Conservation (phyloP, 2,888 invertebrate species). For the Ophion obscuratus region DNA sequence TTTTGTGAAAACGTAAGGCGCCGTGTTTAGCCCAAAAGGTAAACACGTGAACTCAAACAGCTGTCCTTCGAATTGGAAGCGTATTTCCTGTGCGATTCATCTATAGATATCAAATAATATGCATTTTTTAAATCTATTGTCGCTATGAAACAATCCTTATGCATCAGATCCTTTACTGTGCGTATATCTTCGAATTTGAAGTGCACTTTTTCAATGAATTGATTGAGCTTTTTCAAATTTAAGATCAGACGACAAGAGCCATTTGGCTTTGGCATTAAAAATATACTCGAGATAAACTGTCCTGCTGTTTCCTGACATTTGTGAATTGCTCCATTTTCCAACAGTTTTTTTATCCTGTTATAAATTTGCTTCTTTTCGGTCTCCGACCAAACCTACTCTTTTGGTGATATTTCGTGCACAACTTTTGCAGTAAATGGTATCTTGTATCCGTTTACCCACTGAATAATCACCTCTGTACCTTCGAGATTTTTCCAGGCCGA, state of each 20-base stretch:
- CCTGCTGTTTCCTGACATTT: constrained; percentile 22
- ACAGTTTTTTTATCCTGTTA: constrained; percentile 13
- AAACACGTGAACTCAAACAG: constrained; percentile 42
- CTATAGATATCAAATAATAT: constrained; percentile 13
- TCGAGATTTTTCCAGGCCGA: constrained; percentile 26
- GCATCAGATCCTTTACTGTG: constrained; percentile 27
- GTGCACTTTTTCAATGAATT: constrained; percentile 31
- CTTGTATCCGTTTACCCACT: constrained; percentile 53
- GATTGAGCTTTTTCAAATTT: constrained; percentile 32
- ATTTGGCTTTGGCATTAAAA: constrained; percentile 30
- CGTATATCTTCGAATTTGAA: constrained; percentile 38
- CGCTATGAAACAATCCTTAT: constrained; percentile 39
- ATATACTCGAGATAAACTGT: constrained; percentile 27
- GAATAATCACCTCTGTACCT: constrained; percentile 17
- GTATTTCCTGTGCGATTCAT: constrained; percentile 18
- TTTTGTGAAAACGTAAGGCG: constrained; percentile 31
- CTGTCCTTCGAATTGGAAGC: constrained; percentile 18
- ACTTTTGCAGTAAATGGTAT: constrained; percentile 23
- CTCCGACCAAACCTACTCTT: constrained; percentile 18
- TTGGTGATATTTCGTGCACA: constrained; percentile 1
- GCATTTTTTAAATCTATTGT: not conserved
- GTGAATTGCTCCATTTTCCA: constrained; percentile 26
- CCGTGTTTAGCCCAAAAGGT: constrained; percentile 31
- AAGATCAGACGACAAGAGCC: constrained; percentile 25
- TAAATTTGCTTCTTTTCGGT: constrained; percentile 25